Base-by-base conservation (phyloP, 2,888 invertebrate species). In the Lithophane leautieri region DNA sequence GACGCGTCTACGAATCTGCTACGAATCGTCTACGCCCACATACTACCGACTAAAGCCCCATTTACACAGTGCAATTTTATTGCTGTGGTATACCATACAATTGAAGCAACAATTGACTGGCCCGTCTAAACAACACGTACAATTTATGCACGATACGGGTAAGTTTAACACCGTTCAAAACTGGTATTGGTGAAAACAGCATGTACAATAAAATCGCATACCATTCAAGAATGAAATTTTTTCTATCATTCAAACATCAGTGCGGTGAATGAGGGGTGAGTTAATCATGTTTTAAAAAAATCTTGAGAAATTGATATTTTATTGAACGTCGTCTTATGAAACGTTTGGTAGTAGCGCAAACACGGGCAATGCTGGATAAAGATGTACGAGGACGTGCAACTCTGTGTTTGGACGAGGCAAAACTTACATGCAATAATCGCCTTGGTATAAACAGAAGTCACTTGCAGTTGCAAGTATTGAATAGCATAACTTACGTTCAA, bases 11-110 rank as follows among this genome's bases (percentile, higher is more conserved):
- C 11, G 19, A 44, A n/a, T 12, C n/a, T 72, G 6, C 62, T 74
- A 74, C 3, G 28, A 52, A 44, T 16, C 40, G n/a, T 74, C n/a
- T 47, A 73, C 44, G 52, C 28, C 25, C 52, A 42, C 22, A n/a
- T 22, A 58, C 14, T 25, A 28, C 56, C 25, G 25, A 28, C 25
- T 56, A 56, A 58, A 28, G n/a, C 54, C 12, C 54, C n/a, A 54
- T 54, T n/a, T n/a, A n/a, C 54, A 54, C 9, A 19, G 22, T 52
- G 52, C 3, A 22, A 0, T 52, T 50, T 9, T 8, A 52, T 52
- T 52, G 22, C 16, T 47, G 7, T 47, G 0, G 50, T 50, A 8
- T 50, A 50, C 50, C 19, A 50, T 50, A 19, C 16, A 47, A 47
- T 16, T 16, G 6, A 47, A 47, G 54, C 6, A 56, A 54, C 25